These are phyloP conservation scores for Rhamphomyia laevipes DNA, from an alignment of 2,888 invertebrate species.

Conservation along the genomic window DNA sequence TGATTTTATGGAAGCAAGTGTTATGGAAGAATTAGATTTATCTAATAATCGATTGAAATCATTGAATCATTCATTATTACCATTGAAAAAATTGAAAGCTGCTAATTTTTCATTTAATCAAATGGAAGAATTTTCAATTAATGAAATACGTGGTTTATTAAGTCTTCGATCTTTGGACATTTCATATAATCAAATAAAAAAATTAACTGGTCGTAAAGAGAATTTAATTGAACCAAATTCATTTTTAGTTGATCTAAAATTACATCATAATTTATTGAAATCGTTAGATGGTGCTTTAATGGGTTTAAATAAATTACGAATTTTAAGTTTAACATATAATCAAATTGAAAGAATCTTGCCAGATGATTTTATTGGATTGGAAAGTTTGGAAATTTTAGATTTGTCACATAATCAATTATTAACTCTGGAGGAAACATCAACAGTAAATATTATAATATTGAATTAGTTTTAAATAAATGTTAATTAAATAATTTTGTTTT, in stretches of 20 bases:
- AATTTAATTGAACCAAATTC: constrained; percentile 68
- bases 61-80: constrained; percentile 59
- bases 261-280: constrained; percentile 62
- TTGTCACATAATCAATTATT: constrained; percentile 65
- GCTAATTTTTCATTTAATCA: constrained; percentile 67
- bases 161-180: constrained; percentile 61
- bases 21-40: constrained; percentile 56
- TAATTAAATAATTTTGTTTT: constrained; percentile 1
- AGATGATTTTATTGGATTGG: constrained; percentile 67
- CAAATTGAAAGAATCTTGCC: constrained; percentile 59
- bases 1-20: constrained; percentile 61
- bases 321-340: constrained; percentile 65
- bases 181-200: constrained; percentile 61
- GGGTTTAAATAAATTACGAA: constrained; percentile 59
- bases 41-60: constrained; percentile 60
- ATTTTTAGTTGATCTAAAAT: constrained; percentile 54
- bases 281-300: constrained; percentile 62
- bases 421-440: constrained; percentile 69
- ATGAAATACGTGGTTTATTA: constrained; percentile 63
- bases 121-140: constrained; percentile 64
- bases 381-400: constrained; percentile 60
- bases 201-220: constrained; percentile 54
- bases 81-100: constrained; percentile 52
- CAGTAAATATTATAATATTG: constrained; percentile 43
- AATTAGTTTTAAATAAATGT: not conserved